phyloP scores from a whole-genome alignment of 2,888 invertebrate genomes.

The Meta bourneti region DNA sequence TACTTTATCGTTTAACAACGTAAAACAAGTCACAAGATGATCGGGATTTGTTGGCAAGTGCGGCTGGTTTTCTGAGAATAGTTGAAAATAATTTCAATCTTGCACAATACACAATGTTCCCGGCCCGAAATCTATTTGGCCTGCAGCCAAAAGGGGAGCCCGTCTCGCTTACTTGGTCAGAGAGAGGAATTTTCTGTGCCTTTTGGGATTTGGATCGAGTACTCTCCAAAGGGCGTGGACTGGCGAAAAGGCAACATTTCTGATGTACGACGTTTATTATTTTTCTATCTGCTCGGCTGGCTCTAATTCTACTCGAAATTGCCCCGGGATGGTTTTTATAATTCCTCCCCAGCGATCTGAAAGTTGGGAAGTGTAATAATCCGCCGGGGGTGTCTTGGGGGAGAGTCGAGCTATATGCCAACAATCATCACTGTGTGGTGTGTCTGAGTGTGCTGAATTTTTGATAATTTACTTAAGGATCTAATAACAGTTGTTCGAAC shows the following conservation, averaged over 20 bases:
- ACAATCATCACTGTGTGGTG: not conserved
- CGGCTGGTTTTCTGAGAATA: not conserved
- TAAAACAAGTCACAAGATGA: slow-evolving; percentile 23
- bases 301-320: slow-evolving; percentile 28
- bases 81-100: slow-evolving; percentile 45
- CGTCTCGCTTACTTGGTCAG: slow-evolving; percentile 24
- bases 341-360: slow-evolving; percentile 28
- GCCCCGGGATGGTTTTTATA: slow-evolving; percentile 25
- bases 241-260: slow-evolving; percentile 53
- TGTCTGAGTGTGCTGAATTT: not conserved
- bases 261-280: slow-evolving; percentile 51
- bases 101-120: slow-evolving; percentile 4
- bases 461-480: not conserved
- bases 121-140: slow-evolving; percentile 30
- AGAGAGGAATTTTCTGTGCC: slow-evolving; percentile 5
- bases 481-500: not conserved
- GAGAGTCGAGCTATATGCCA: not conserved
- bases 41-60: slow-evolving; percentile 14
- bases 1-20: slow-evolving; percentile 2
- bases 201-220: slow-evolving; percentile 27
- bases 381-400: not conserved
- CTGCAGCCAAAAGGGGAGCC: slow-evolving; percentile 24
- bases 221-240: slow-evolving; percentile 53
- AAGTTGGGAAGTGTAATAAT: slow-evolving; percentile 44
- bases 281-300: slow-evolving; percentile 19